phyloP scores from a whole-genome alignment of 2,113 vertebrate species.

The Ciconia maguari region DNA sequence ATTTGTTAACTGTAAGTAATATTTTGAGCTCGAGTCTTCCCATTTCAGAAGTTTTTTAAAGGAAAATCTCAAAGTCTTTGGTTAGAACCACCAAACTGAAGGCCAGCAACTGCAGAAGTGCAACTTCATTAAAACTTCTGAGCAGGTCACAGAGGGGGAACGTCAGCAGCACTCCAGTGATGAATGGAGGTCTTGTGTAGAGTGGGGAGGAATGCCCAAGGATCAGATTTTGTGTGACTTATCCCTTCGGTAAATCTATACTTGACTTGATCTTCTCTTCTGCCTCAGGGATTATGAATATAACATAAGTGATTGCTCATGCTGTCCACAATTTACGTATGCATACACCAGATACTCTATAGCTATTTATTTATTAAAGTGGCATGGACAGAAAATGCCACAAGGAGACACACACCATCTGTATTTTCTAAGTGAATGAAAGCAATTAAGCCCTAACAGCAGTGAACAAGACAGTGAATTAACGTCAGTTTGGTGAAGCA shows the following conservation, averaged over 20 bases:
- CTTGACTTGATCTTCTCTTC: constrained; percentile 42
- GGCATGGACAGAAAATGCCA: not conserved
- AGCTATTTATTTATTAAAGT: not conserved
- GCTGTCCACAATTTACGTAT: not conserved
- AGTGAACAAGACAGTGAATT: not conserved
- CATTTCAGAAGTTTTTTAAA: not conserved
- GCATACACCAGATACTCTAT: not conserved
- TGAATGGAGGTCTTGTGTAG: constrained; percentile 45
- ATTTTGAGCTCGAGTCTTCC: not conserved
- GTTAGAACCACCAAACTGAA: not conserved
- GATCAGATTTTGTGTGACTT: constrained; percentile 59
- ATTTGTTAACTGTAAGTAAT: not conserved
- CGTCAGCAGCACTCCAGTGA: not conserved
- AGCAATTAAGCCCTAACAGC: not conserved
- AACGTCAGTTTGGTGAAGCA: not conserved
- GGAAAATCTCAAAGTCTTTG: not conserved
- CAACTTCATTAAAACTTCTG: not conserved
- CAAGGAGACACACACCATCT: not conserved
- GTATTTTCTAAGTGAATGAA: not conserved
- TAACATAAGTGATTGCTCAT: not conserved
- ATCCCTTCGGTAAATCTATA: constrained; percentile 50
- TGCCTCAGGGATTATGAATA: not conserved
- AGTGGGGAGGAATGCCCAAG: constrained; percentile 4
- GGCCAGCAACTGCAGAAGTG: not conserved
- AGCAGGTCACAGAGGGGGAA: not conserved